Conservation (phyloP, 1,140 invertebrate genomes). For the Helicorthomorpha holstii region DNA sequence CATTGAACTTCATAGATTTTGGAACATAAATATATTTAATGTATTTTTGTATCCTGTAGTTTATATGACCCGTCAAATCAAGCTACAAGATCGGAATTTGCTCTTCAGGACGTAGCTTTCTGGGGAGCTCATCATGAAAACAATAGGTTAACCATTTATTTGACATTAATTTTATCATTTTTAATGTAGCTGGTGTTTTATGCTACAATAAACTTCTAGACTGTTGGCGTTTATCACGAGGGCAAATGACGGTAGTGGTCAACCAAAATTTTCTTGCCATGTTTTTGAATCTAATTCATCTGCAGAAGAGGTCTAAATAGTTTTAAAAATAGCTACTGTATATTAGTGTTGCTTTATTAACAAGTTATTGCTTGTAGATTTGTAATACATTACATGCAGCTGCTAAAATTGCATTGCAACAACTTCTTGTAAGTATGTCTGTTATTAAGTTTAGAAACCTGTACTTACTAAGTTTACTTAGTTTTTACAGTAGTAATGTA, state of each 20-base stretch:
- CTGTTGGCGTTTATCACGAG: slow-evolving; percentile 4
- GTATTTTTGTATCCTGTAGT: slow-evolving; percentile 14
- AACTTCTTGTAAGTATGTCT: not conserved
- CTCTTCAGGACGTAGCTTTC: slow-evolving; percentile 28
- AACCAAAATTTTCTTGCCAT: slow-evolving; percentile 1
- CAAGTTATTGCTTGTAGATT: not conserved
- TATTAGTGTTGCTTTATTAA: not conserved
- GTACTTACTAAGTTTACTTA: no score
- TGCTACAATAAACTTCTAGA: not conserved
- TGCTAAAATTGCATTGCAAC: slow-evolving; percentile 1
- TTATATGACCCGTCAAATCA: slow-evolving; percentile 27
- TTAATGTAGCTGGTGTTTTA: not conserved
- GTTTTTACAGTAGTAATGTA: no score
- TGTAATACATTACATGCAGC: not conserved
- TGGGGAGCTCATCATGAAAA: slow-evolving; percentile 32
- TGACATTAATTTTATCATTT: not conserved
- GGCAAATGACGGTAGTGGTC: not conserved
- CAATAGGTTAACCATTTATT: slow-evolving; percentile 21
- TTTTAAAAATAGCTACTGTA: not conserved
- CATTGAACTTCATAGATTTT: not conserved
- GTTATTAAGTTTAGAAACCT: no score
- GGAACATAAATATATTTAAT: not conserved
- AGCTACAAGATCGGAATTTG: slow-evolving; percentile 22
- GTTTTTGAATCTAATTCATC: slow-evolving; percentile 7
- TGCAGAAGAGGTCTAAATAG: slow-evolving; percentile 1